These are phyloP conservation scores for Scaptodrosophila lebanonensis DNA, from an alignment of 1,140 invertebrate genomes.

Conservation along the genomic window DNA sequence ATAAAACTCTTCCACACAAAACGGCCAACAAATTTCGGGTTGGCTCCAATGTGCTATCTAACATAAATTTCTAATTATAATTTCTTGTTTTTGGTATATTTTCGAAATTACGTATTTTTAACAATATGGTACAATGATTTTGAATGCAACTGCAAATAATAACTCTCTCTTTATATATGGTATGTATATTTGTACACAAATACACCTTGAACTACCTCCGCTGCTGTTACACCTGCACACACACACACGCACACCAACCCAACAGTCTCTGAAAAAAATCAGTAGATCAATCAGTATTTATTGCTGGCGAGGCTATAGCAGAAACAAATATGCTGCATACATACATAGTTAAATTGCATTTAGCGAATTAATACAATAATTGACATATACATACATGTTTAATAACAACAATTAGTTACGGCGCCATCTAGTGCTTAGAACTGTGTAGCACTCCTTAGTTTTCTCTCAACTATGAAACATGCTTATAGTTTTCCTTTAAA, in stretches of 20 bases:
- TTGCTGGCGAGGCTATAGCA: slow-evolving; percentile 19
- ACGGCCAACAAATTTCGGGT: no score
- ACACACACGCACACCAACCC: slow-evolving; percentile 2
- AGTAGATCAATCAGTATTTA: slow-evolving; percentile 37
- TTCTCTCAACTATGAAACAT: no score
- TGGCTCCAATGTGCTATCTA: slow-evolving; percentile 25
- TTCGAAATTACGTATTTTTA: slow-evolving; percentile 25
- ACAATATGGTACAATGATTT: slow-evolving; percentile 10
- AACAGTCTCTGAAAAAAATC: slow-evolving; percentile 55
- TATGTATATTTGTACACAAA: slow-evolving; percentile 70
- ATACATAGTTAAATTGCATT: slow-evolving; percentile 67
- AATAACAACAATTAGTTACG: slow-evolving; percentile 35
- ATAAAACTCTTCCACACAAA: neutral
- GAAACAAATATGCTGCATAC: slow-evolving; percentile 22
- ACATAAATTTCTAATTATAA: slow-evolving; percentile 36
- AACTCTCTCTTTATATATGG: slow-evolving; percentile 57
- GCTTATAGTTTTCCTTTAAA: no score
- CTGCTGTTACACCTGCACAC: slow-evolving; percentile 15
- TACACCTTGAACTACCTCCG: no score
- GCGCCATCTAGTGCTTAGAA: slow-evolving; percentile 36
- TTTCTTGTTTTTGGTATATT: slow-evolving; percentile 42
- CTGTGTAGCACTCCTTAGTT: no score
- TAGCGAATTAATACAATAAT: slow-evolving; percentile 68
- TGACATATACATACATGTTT: slow-evolving; percentile 44
- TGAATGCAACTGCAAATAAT: slow-evolving; percentile 45